Conservation (phyloP, 2,888 invertebrate genomes). For the Phorcus lineatus region DNA sequence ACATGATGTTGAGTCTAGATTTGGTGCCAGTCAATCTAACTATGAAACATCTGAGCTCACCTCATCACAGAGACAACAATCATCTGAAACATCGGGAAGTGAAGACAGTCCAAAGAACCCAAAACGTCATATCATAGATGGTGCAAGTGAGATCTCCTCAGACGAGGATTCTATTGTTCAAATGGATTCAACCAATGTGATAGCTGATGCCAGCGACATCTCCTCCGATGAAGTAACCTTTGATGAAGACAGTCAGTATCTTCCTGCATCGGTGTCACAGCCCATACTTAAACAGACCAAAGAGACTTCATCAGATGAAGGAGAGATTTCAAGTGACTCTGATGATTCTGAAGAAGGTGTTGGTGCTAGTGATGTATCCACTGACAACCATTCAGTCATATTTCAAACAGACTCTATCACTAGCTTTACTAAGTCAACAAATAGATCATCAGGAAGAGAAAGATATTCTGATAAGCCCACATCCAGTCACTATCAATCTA, state of each 20-base stretch:
- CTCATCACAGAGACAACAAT: too few relatives aligned
- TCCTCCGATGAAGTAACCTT: not conserved
- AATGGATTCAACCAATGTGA: not conserved
- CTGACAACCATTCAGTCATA: not conserved
- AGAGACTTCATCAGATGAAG: not conserved
- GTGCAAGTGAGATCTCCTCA: conserved; percentile 13
- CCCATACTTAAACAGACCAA: not conserved
- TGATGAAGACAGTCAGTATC: not conserved
- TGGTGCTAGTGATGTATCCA: not conserved
- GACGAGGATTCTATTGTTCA: not conserved
- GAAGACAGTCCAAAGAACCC: not conserved
- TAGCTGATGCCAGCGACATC: conserved; percentile 9
- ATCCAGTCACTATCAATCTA: too few relatives aligned
- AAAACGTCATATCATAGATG: not conserved
- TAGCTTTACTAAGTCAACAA: too few relatives aligned
- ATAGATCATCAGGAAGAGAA: too few relatives aligned
- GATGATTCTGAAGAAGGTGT: not conserved
- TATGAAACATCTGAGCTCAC: too few relatives aligned
- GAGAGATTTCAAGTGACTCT: not conserved
- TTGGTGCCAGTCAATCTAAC: too few relatives aligned
- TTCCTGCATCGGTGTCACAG: not conserved
- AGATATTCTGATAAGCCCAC: too few relatives aligned
- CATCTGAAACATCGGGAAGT: not conserved
- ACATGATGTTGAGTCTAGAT: too few relatives aligned
- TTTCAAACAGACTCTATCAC: too few relatives aligned